Evolutionary conservation across 2,797 vertebrate genomes (phyloP), one percentile per base, ranked within the genome.

Genomic region (Periophthalmus magnuspinnatus): DNA sequence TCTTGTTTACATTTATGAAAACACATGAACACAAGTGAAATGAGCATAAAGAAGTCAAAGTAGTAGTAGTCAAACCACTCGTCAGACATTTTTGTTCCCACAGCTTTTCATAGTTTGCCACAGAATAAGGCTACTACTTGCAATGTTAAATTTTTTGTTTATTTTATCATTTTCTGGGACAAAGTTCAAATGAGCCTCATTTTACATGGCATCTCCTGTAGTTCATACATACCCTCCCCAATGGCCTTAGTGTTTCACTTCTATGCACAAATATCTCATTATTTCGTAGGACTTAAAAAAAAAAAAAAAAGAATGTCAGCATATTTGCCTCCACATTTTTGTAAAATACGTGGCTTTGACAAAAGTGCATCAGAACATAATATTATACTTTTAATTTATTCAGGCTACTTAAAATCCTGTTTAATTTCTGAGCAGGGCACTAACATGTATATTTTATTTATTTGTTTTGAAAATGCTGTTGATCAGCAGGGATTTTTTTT

Each of bases 221-320:
- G 38, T 47, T 11, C 21, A 62, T 62, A 72, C 64, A 32, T 61
- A 19, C 68, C 61, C 64, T 34, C 56, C 80, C 80, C 61, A 38
- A 89, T 87, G 88, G 91, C 93, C 93, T 93, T 93, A 92, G 83
- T 86, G 83, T 89, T 89, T 81, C 89, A 90, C 84, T 89, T 92
- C 90, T 92, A 91, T 92, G 92, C 90, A 91, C 89, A 86, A 77
- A 73, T 84, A 75, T 84, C 83, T 85, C 56, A 72, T 76, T 77
- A 74, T 86, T 78, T 78, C 72, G 73, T 75, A 79, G 76, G 78
- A 66, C 82, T 85, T 88, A 54, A 67, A 87, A 82, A 81, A 76
- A 45, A 45, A 81, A 81, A 76, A 14, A 45, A 81, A 76, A 83
- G 86, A 91, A 91, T 89, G 85, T 89, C 71, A 64, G 63, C 77